A percentile compares a stretch with the other conserved stretches of the same genome.
These are phyloP conservation scores for Anseranas semipalmata DNA, from an alignment of 2,113 vertebrate genomes.

Conservation along the genomic window DNA sequence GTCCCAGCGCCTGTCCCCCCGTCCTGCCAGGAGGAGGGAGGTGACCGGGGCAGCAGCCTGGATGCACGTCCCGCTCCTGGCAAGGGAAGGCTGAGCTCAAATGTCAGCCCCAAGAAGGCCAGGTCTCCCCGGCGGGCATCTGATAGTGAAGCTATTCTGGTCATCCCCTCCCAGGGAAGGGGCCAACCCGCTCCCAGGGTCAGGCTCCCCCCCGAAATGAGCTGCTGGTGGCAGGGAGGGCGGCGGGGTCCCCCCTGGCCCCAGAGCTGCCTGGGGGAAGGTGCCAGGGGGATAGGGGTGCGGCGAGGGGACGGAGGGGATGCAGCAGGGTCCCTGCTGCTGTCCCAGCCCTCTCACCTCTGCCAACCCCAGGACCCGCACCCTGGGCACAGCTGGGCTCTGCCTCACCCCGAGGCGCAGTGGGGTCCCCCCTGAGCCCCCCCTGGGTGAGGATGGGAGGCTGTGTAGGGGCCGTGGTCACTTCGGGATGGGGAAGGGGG, in stretches of 20 bases:
- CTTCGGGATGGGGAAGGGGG: background rate
- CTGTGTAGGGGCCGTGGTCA: background rate
- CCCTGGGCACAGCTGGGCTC: no score
- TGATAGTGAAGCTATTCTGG: slow-evolving; percentile 56
- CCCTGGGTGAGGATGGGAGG: background rate
- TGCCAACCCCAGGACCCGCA: no score
- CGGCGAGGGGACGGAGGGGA: no score
- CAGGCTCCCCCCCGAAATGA: background rate
- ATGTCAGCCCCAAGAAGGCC: slow-evolving; percentile 5
- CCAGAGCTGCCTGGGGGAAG: no score
- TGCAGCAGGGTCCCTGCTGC: background rate
- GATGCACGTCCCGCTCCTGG: background rate
- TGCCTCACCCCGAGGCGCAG: background rate
- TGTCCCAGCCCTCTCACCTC: background rate
- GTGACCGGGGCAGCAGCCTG: background rate
- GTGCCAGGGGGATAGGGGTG: no score
- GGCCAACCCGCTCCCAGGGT: background rate
- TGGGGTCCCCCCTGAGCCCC: background rate
- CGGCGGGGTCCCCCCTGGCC: no score
- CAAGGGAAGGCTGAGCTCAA: background rate
- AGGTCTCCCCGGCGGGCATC: background rate
- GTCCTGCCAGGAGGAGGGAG: background rate
- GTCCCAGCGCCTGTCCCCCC: background rate
- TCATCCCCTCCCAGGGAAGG: background rate
- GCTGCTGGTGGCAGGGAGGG: background rate